Evolutionary conservation across 2,888 invertebrate genomes (phyloP).

Genomic region (Priocnemis perturbator): DNA sequence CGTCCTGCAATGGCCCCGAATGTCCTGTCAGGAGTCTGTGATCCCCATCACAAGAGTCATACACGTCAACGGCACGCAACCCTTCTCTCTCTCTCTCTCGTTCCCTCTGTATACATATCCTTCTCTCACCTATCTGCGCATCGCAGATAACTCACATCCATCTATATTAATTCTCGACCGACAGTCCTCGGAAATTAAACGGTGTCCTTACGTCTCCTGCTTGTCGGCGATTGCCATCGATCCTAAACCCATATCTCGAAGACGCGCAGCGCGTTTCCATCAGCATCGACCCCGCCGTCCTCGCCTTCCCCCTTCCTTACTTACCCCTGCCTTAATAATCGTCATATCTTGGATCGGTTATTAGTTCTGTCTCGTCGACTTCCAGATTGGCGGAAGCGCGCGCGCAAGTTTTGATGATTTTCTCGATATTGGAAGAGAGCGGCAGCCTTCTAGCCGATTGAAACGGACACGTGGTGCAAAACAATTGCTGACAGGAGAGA

Average conservation of each 20-base stretch:
- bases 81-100: conserved; percentile 12
- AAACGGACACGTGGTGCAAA: too few relatives aligned
- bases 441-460: too few relatives aligned
- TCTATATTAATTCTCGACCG: conserved; percentile 66
- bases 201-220: conserved; percentile 47
- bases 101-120: neutral
- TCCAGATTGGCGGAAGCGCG: too few relatives aligned
- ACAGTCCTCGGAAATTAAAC: conserved; percentile 61
- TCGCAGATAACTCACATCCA: conserved; percentile 69
- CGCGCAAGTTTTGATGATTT: too few relatives aligned
- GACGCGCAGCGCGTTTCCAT: too few relatives aligned
- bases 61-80: conserved; percentile 68
- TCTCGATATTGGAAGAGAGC: too few relatives aligned
- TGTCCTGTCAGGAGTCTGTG: conserved; percentile 64
- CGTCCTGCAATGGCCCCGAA: conserved; percentile 57
- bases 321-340: neutral
- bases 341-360: too few relatives aligned
- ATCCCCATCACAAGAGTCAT: conserved; percentile 69
- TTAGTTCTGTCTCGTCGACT: too few relatives aligned
- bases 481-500: too few relatives aligned
- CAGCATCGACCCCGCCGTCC: neutral
- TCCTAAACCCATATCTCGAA: neutral
- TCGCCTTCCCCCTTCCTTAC: neutral
- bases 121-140: conserved; percentile 32
- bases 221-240: too few relatives aligned